Conservation (phyloP, 2,797 vertebrate genomes). For the Dallia pectoralis region DNA sequence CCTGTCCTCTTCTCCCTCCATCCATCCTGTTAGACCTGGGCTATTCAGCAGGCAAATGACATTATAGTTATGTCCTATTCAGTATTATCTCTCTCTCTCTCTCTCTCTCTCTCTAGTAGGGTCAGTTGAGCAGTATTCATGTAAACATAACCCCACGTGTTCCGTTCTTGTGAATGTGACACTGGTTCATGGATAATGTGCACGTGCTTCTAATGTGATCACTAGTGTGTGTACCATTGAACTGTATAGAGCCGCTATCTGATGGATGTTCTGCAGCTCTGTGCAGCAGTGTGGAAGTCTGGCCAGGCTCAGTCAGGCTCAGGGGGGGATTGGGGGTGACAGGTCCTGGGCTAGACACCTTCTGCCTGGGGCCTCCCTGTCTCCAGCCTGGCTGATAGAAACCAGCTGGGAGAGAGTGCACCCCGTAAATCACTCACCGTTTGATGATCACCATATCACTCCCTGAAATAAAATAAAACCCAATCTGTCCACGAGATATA, state of each 20-base stretch:
- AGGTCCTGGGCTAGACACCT: slow-evolving; percentile 53
- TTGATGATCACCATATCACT: no score
- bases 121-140: slow-evolving; percentile 50
- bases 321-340: slow-evolving; percentile 65
- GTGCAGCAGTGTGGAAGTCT: slow-evolving; percentile 58
- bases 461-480: no score
- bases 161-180: slow-evolving; percentile 36
- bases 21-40: background rate
- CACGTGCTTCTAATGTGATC: no score
- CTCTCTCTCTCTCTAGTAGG: background rate
- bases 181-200: slow-evolving; percentile 54
- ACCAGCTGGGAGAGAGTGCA: slow-evolving; percentile 67
- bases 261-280: slow-evolving; percentile 7
- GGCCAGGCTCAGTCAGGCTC: slow-evolving; percentile 66
- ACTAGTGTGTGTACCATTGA: background rate
- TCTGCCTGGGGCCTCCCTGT: slow-evolving; percentile 52
- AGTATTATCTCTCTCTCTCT: slow-evolving; percentile 8
- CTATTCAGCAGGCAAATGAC: background rate
- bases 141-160: slow-evolving; percentile 29
- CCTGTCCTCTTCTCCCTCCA: background rate
- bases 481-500: no score
- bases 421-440: slow-evolving; percentile 13
- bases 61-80: slow-evolving; percentile 23
- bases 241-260: background rate
- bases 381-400: slow-evolving; percentile 71